Evolutionary conservation across 2,797 vertebrate genomes (phyloP).

Genomic region (Sparidentex hasta): DNA sequence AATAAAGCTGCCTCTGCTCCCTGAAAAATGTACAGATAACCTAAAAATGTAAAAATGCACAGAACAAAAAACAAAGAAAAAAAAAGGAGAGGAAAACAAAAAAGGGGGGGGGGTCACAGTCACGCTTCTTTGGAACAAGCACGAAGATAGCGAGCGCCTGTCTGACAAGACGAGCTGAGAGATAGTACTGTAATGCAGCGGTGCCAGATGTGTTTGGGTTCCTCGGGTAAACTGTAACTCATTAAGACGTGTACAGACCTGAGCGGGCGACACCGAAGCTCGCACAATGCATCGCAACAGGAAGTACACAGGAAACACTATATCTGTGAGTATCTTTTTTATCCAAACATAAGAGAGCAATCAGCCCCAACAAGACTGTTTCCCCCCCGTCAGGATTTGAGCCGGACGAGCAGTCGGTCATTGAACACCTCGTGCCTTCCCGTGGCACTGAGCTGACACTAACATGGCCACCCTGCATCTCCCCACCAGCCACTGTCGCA

Average conservation of each 20-base stretch:
- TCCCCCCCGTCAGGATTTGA: constrained; percentile 5
- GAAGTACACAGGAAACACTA: neutral
- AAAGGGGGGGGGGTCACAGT: constrained; percentile 11
- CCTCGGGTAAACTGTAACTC: constrained; percentile 33
- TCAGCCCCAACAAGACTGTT: neutral
- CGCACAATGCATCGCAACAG: neutral
- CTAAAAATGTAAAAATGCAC: constrained; percentile 57
- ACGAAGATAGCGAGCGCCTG: constrained; percentile 44
- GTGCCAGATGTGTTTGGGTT: constrained; percentile 37
- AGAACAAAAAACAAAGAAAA: constrained; percentile 43
- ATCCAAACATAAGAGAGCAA: constrained; percentile 1
- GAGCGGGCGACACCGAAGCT: constrained; percentile 13
- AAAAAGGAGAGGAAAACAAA: neutral
- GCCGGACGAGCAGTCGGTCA: constrained; percentile 40
- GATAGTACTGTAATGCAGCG: constrained; percentile 2
- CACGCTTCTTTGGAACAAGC: neutral
- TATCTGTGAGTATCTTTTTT: neutral
- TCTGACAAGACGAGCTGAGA: constrained; percentile 52
- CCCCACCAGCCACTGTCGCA: constrained; percentile 38
- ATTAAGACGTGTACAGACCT: constrained; percentile 27
- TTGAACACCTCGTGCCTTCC: constrained; percentile 66
- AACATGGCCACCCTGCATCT: constrained; percentile 48
- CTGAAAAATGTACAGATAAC: constrained; percentile 73
- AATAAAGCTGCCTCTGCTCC: constrained; percentile 85
- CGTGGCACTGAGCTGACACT: constrained; percentile 62